These are phyloP conservation scores for Paragorgia papillata DNA, from an alignment of 92 coral and sea anemone species.

Conservation along the genomic window DNA sequence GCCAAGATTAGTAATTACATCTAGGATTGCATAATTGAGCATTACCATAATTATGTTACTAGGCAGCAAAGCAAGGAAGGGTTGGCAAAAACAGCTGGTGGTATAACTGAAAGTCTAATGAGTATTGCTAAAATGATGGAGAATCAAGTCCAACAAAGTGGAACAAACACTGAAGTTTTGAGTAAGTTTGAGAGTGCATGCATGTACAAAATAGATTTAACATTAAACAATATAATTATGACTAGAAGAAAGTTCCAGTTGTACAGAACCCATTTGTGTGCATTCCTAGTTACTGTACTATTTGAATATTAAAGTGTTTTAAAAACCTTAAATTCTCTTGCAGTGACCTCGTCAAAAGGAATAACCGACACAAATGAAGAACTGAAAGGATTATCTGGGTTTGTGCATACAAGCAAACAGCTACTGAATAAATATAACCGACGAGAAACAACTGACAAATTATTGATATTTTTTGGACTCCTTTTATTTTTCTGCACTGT, in stretches of 20 bases:
- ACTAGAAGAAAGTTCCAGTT: too few relatives aligned
- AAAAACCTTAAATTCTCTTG: too few relatives aligned
- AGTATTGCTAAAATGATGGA: constrained; percentile 89
- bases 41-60: background rate
- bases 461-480: constrained; percentile 87
- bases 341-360: constrained; percentile 85
- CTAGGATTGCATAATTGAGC: too few relatives aligned
- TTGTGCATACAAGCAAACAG: constrained; percentile 90
- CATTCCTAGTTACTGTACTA: too few relatives aligned
- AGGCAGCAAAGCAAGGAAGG: constrained; percentile 88
- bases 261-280: too few relatives aligned
- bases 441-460: constrained; percentile 86
- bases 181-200: constrained; percentile 53
- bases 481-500: constrained; percentile 86
- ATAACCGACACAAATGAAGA: constrained; percentile 91
- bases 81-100: constrained; percentile 82
- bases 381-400: constrained; percentile 81
- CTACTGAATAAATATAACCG: constrained; percentile 88
- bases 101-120: constrained; percentile 86
- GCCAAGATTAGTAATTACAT: too few relatives aligned
- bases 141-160: constrained; percentile 77
- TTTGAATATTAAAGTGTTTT: too few relatives aligned
- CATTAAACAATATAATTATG: background rate
- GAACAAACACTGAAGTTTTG: constrained; percentile 67
- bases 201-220: too few relatives aligned